Conservation (phyloP, 2,797 vertebrate genomes). For the Sebastes cheni region DNA sequence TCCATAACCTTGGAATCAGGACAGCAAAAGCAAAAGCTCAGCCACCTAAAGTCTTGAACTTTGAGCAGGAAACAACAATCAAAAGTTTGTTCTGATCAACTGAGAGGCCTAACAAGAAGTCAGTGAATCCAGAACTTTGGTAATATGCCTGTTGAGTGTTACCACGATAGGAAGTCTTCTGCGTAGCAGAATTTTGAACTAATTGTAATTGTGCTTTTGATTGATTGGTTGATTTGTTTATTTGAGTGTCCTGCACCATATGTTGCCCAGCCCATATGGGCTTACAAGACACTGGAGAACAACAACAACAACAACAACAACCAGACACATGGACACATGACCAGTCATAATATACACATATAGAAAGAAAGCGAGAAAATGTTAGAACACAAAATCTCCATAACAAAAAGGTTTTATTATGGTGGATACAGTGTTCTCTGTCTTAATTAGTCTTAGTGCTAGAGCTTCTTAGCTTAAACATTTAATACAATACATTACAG, state of each 20-base stretch:
- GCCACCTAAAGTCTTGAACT: neutral
- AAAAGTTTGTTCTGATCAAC: neutral
- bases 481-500: neutral
- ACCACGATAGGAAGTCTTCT: neutral
- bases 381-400: neutral
- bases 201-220: neutral
- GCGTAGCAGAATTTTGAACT: neutral
- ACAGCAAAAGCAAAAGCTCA: neutral
- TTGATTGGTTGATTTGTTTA: neutral
- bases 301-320: neutral
- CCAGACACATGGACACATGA: neutral
- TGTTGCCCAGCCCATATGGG: neutral
- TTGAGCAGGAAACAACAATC: neutral
- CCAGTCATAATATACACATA: neutral
- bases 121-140: neutral
- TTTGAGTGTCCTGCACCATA: neutral
- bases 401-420: neutral
- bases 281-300: neutral
- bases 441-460: neutral
- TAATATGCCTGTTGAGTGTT: neutral
- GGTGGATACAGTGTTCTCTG: neutral
- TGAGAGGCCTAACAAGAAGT: neutral
- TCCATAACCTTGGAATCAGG: neutral
- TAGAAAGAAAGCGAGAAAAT: neutral
- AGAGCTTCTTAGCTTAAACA: neutral